Conservation (phyloP, 2,113 vertebrate species). For the Aix galericulata region DNA sequence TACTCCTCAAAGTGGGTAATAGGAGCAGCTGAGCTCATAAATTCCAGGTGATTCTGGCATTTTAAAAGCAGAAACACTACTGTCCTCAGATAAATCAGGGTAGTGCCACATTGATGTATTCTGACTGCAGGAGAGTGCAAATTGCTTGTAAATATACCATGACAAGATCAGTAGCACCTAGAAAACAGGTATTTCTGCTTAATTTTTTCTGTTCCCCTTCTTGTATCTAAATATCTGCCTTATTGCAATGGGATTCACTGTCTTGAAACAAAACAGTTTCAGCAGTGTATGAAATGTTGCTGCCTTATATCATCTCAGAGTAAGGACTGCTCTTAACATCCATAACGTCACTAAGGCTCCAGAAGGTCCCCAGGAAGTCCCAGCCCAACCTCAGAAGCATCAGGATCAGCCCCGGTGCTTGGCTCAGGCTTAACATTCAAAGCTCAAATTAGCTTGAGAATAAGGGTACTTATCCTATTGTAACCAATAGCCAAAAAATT, state of each 20-base stretch:
- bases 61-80: constrained; percentile 21
- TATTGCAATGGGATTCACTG: background rate
- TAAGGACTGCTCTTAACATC: background rate
- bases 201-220: background rate
- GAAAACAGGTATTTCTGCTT: background rate
- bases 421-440: background rate
- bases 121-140: background rate
- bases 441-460: background rate
- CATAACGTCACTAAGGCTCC: background rate
- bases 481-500: background rate
- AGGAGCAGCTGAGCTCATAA: background rate
- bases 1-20: background rate
- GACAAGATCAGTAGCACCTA: background rate
- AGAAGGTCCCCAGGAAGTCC: background rate
- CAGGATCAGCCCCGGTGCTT: background rate
- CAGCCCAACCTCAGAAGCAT: background rate
- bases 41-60: background rate
- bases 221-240: background rate
- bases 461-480: background rate
- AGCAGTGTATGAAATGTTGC: background rate
- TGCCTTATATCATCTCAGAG: background rate
- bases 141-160: background rate
- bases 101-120: background rate
- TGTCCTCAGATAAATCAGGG: background rate
- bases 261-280: background rate